Evolutionary conservation across 2,797 vertebrate genomes (phyloP).

Genomic region (Acanthurus leucopareius): DNA sequence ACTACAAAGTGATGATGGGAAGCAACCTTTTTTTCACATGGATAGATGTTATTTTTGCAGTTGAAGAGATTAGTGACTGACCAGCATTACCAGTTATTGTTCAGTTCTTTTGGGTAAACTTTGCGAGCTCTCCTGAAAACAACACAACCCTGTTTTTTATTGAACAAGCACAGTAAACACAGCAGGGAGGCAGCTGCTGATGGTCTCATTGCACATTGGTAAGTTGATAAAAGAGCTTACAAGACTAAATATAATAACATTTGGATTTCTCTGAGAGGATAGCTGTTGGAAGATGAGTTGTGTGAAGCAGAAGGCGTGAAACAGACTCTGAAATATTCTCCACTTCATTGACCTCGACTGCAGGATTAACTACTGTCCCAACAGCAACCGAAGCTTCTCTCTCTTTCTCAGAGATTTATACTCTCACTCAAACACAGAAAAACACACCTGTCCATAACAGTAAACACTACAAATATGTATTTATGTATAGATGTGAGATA

Average conservation of each 20-base stretch:
- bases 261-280: slow-evolving; percentile 25
- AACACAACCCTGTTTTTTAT: not conserved
- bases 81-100: not conserved
- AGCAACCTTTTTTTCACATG: not conserved
- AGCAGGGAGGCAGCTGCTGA: slow-evolving; percentile 5
- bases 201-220: not conserved
- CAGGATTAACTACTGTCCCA: slow-evolving; percentile 65
- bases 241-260: slow-evolving; percentile 29
- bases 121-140: not conserved
- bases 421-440: not conserved
- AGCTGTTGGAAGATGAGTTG: slow-evolving; percentile 15
- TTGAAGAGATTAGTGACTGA: not conserved
- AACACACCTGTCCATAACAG: not conserved
- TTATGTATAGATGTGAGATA: not conserved
- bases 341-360: slow-evolving; percentile 37
- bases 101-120: not conserved
- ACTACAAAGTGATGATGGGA: not conserved
- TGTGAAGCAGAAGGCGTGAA: slow-evolving; percentile 44
- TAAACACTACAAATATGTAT: not conserved
- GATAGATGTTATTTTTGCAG: not conserved
- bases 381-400: slow-evolving; percentile 48
- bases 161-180: slow-evolving; percentile 9
- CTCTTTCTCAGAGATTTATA: not conserved
- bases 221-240: slow-evolving; percentile 16
- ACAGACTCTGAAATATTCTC: slow-evolving; percentile 48